Evolutionary conservation across 2,888 invertebrate species (phyloP).

Genomic region (Thumatha senex): DNA sequence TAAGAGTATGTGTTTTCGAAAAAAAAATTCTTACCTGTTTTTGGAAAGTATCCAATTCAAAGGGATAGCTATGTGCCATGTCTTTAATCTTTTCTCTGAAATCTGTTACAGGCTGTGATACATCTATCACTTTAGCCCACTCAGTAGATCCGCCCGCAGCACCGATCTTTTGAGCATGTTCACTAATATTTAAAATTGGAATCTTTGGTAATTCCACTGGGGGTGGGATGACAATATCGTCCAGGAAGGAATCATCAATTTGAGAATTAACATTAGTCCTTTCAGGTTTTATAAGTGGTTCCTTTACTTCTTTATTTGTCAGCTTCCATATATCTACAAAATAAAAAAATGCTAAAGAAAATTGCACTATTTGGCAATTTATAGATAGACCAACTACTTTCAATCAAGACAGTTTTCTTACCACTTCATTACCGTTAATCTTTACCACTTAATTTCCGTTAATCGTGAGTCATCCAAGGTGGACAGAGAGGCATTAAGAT

Average conservation of each 20-base stretch:
- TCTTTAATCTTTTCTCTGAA: constrained; percentile 91
- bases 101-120: constrained; percentile 90
- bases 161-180: constrained; percentile 64
- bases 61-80: constrained; percentile 93
- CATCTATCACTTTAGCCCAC: constrained; percentile 95
- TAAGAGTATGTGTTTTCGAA: neutral
- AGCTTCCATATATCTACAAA: constrained; percentile 73
- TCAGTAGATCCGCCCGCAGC: constrained; percentile 81
- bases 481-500: no score
- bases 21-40: constrained; percentile 86
- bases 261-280: constrained; percentile 41
- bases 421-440: no score
- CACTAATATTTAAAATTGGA: constrained; percentile 88
- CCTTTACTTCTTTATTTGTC: constrained; percentile 52
- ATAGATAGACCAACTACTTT: no score
- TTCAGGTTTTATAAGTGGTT: constrained; percentile 38
- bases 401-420: no score
- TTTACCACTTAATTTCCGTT: no score
- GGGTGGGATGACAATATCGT: constrained; percentile 64
- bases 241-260: constrained; percentile 67
- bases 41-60: constrained; percentile 98
- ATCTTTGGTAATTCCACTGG: constrained; percentile 72
- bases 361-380: neutral
- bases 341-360: neutral
- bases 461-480: no score